These are phyloP conservation scores for Hiodon tergisus DNA, from an alignment of 2,113 vertebrate genomes.

Conservation along the genomic window DNA sequence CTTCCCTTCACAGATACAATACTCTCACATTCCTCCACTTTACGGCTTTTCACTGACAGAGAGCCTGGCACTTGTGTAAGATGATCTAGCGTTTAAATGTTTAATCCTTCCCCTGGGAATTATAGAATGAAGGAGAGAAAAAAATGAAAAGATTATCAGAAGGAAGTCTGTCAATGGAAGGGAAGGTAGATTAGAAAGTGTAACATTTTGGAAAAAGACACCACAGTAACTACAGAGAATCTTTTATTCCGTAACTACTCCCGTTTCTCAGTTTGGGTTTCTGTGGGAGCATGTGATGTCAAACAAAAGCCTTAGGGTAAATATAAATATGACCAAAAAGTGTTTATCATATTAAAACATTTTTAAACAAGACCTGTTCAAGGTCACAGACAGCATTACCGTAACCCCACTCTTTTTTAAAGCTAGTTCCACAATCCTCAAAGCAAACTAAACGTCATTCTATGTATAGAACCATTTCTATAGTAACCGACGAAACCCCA, in stretches of 20 bases:
- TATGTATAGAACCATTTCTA: constrained; percentile 32
- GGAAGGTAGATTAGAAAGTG: constrained; percentile 13
- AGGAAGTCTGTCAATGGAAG: constrained; percentile 16
- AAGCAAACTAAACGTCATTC: constrained; percentile 7
- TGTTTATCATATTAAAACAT: too few species aligned
- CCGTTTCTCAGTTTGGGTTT: too few species aligned
- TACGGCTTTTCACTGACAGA: constrained; percentile 44
- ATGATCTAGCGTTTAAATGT: constrained; percentile 49
- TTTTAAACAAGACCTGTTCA: too few species aligned
- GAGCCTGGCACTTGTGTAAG: constrained; percentile 46
- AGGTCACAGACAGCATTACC: too few species aligned
- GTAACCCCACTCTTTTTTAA: too few species aligned
- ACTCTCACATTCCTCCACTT: constrained; percentile 42
- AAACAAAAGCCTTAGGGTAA: too few species aligned
- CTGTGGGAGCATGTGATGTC: too few species aligned
- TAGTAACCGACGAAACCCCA: constrained; percentile 34
- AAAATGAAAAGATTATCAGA: constrained; percentile 12
- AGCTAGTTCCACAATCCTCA: too few species aligned
- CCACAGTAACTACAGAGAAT: neutral
- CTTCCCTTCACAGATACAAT: constrained; percentile 44
- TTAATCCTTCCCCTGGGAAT: constrained; percentile 64
- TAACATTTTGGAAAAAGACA: neutral
- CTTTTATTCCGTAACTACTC: too few species aligned
- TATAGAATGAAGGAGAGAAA: constrained; percentile 30
- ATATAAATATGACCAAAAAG: too few species aligned